Evolutionary conservation across 1,140 invertebrate genomes (phyloP).

Genomic region (Triops cancriformis): DNA sequence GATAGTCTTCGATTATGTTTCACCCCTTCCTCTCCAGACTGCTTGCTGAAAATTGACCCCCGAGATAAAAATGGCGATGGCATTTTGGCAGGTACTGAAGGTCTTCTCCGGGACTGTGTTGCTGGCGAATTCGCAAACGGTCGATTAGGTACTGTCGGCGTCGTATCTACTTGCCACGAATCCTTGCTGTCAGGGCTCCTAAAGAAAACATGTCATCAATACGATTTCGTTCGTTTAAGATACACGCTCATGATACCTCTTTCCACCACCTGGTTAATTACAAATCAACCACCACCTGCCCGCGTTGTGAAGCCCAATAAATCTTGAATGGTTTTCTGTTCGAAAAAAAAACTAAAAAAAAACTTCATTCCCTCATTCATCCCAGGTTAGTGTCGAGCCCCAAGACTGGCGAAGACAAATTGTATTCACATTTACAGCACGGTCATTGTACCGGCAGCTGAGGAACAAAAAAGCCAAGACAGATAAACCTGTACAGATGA

Average conservation of each 20-base stretch:
- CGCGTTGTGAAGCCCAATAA: not conserved
- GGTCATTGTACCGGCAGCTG: not conserved
- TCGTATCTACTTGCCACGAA: not conserved
- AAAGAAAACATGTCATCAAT: not conserved
- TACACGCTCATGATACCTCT: not conserved
- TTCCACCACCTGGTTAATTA: not conserved
- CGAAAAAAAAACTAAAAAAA: not conserved
- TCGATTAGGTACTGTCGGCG: not conserved
- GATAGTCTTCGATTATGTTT: not conserved
- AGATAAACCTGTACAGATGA: constrained; percentile 14
- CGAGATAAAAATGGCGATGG: not conserved
- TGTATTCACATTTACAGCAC: constrained; percentile 11
- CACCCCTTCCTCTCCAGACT: not conserved
- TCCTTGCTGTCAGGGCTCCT: not conserved
- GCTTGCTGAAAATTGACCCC: not conserved
- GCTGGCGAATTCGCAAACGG: not conserved
- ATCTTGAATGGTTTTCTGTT: not conserved
- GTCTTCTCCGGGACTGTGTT: not conserved
- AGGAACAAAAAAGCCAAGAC: constrained; percentile 10
- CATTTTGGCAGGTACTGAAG: not conserved
- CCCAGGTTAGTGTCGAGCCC: not conserved
- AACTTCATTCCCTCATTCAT: not conserved
- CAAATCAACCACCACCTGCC: not conserved
- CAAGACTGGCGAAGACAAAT: not conserved
- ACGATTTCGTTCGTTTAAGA: not conserved